These are phyloP conservation scores for Rousettus leschenaultii DNA, from an alignment of 2,113 vertebrate species.

Conservation along the genomic window DNA sequence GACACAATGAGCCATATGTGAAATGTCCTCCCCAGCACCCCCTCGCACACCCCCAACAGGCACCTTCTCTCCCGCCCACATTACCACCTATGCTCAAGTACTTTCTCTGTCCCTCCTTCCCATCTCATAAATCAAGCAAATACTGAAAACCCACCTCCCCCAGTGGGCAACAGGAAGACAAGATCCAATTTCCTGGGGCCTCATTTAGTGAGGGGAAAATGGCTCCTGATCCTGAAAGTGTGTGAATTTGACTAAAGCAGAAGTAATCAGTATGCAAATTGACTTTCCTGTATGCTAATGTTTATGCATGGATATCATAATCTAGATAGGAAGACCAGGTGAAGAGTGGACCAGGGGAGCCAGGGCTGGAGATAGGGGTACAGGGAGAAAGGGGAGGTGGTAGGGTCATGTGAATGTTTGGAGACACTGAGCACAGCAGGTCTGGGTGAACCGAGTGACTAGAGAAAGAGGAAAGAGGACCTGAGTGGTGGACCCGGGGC, in stretches of 20 bases:
- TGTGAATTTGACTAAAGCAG: not conserved
- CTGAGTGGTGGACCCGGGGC: too few relatives aligned
- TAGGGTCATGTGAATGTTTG: not conserved
- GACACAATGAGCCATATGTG: not conserved
- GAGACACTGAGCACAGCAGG: not conserved
- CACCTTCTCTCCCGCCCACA: fast-evolving
- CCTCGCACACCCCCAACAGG: not conserved
- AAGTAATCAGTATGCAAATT: not conserved
- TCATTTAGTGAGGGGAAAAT: too few relatives aligned
- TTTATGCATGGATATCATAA: not conserved
- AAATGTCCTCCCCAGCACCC: not conserved
- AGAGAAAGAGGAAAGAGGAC: not conserved
- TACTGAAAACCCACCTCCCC: not conserved
- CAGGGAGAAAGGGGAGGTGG: not conserved
- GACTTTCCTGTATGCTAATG: not conserved
- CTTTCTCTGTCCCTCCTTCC: not conserved
- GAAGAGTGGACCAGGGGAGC: not conserved
- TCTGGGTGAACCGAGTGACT: not conserved
- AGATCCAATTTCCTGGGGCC: not conserved
- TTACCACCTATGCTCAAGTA: not conserved
- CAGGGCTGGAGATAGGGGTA: not conserved
- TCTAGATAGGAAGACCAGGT: not conserved
- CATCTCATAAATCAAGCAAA: not conserved
- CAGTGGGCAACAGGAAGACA: not conserved
- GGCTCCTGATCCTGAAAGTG: not conserved